phyloP scores from a whole-genome alignment of 2,888 invertebrate species.

The Drosophila tripunctata region DNA sequence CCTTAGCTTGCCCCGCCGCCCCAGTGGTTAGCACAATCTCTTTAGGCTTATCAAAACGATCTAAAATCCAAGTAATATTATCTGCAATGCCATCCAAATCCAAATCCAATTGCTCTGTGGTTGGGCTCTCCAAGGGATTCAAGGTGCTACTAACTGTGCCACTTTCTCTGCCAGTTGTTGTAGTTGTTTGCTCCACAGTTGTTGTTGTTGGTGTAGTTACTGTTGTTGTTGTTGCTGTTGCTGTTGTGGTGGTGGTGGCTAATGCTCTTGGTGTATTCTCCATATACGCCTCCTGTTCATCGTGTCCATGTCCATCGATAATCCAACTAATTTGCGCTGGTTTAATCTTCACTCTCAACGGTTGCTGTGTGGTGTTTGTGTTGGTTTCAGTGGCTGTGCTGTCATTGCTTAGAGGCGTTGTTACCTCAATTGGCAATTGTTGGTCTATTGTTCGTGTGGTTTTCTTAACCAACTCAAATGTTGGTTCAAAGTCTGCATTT shows the following conservation, averaged over 20 bases:
- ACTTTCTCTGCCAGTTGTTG: not conserved
- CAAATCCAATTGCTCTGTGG: conserved; percentile 21
- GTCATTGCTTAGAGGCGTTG: conserved; percentile 9
- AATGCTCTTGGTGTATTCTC: conserved; percentile 45
- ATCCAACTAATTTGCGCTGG: conserved; percentile 77
- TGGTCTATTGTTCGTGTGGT: conserved; percentile 7
- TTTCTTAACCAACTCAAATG: conserved; percentile 13
- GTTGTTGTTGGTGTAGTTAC: too few species aligned
- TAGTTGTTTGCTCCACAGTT: not conserved
- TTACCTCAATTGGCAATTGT: conserved; percentile 13
- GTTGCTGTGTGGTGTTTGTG: conserved; percentile 36
- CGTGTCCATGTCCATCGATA: conserved; percentile 74
- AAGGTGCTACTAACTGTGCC: not conserved
- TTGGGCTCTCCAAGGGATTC: not conserved
- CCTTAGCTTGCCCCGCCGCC: conserved; percentile 6
- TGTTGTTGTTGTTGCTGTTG: not conserved
- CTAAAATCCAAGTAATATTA: conserved; percentile 64
- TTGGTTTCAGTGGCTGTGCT: conserved; percentile 3
- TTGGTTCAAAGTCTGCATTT: conserved; percentile 32
- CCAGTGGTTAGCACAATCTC: conserved; percentile 58
- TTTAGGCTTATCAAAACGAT: conserved; percentile 57
- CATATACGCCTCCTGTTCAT: conserved; percentile 50
- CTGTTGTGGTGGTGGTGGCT: conserved; percentile 19
- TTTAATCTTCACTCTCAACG: conserved; percentile 57
- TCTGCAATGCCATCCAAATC: conserved; percentile 39